Base-by-base conservation (phyloP, 2,113 vertebrate species). In the Prinia subflava region DNA sequence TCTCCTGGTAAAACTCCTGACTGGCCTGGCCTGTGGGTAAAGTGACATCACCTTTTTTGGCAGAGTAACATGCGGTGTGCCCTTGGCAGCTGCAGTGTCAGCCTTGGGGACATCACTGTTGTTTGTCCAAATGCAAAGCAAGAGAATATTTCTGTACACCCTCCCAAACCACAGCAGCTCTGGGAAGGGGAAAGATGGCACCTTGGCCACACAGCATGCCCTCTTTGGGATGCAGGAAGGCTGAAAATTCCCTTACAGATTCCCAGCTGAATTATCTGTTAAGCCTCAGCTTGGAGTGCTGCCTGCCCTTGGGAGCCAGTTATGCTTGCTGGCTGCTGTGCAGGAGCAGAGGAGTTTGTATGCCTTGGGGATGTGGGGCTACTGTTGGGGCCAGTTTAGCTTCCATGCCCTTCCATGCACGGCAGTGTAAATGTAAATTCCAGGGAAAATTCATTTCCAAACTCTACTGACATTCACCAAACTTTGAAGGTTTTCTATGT, bases 71-170 rank as follows among this genome's bases (percentile, higher is more conserved):
- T 4, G 25, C 23, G 37, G 27, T 17, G 8, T 68, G 27, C 21
- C 71, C 30, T 56, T 47, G 44, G 65, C 84, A 64, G 2, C 18
- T 0, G 1, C 0, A 0, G 3, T 23, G 13, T 13, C 35, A 63
- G 60, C 56, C 70, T 37, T 12, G 5, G 67, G 44, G 19, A 67
- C 33, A 22, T 84, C 46, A 59, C 1, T 16, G 6, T 25, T 57
- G 16, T 15, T 92, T 83, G 39, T 52, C 37, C 60, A 37, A 39
- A 88, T 8, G 28, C 35, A 68, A 88, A 67, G 27, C 18, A 22
- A 59, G 49, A 42, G 19, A 22, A 47, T 47, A 24, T 15, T 71
- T 5, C 8, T 87, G 80, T 56, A 17, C 13, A n/a, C 12, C 33
- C 31, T 78, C 30, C 25, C 62, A 85, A 17, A 73, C 3, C 22